Percentiles rank a stretch among this genome's conserved stretches.
phyloP scores from a whole-genome alignment of 2,113 vertebrate genomes.

The Cyphomyrus plagiostoma region DNA sequence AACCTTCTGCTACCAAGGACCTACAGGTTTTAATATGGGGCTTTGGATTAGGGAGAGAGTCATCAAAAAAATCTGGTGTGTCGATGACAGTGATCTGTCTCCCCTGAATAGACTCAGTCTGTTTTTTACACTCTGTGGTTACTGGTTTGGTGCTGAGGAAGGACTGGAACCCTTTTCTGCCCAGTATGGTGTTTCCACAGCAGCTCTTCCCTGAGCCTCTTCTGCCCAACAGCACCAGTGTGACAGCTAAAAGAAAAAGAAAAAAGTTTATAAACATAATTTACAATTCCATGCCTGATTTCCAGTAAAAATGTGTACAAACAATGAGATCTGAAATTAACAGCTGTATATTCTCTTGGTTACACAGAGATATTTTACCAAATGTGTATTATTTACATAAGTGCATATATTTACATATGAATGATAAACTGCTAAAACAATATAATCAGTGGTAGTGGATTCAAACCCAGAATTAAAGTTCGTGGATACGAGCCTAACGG shows the following conservation, averaged over 20 bases:
- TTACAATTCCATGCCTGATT: no score
- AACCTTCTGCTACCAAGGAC: neutral
- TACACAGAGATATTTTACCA: neutral
- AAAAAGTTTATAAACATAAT: no score
- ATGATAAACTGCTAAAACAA: neutral
- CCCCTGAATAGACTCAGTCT: no score
- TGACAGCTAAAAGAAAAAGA: no score
- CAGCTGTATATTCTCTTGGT: neutral
- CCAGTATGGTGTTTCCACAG: no score
- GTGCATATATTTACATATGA: neutral
- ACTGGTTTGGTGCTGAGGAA: no score
- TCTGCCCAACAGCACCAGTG: no score
- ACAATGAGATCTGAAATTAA: neutral
- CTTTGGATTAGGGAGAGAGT: neutral
- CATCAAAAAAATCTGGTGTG: no score
- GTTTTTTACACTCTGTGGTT: no score
- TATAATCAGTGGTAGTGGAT: neutral
- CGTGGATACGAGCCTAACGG: neutral
- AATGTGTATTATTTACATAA: neutral
- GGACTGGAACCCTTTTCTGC: no score
- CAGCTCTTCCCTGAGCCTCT: no score
- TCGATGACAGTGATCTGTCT: no score
- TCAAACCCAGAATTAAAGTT: neutral
- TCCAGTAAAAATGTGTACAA: neutral
- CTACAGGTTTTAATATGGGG: neutral